These are phyloP conservation scores for Morone saxatilis DNA, from an alignment of 2,113 vertebrate genomes.

Conservation along the genomic window DNA sequence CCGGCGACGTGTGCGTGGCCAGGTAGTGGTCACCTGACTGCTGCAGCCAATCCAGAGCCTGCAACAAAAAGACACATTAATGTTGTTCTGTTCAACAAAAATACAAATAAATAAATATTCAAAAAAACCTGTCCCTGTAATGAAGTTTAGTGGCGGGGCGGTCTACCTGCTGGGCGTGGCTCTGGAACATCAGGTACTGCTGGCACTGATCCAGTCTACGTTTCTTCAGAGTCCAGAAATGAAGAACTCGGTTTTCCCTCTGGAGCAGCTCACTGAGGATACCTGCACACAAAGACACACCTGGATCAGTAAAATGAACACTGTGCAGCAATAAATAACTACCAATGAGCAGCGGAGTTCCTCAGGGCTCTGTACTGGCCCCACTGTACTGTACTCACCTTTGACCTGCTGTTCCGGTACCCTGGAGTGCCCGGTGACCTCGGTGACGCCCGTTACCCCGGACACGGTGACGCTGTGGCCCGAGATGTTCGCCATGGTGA, in stretches of 20 bases:
- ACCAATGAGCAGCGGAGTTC: neutral
- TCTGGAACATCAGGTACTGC: slow-evolving; percentile 97
- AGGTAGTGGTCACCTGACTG: slow-evolving; percentile 97
- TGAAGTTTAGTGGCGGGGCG: neutral
- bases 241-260: slow-evolving; percentile 96
- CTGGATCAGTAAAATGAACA: neutral
- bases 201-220: slow-evolving; percentile 96
- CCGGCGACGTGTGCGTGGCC: slow-evolving; percentile 92
- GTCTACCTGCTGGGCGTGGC: slow-evolving; percentile 94
- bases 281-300: slow-evolving; percentile 80
- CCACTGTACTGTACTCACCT: slow-evolving; percentile 83
- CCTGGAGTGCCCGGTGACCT: slow-evolving; percentile 93
- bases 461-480: slow-evolving; percentile 94
- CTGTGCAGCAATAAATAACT: neutral
- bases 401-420: slow-evolving; percentile 98
- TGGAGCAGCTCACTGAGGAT: slow-evolving; percentile 97
- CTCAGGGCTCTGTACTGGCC: slow-evolving; percentile 22
- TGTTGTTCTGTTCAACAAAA: too few species aligned
- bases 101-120: too few species aligned
- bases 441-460: slow-evolving; percentile 76
- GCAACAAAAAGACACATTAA: neutral
- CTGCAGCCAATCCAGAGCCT: slow-evolving; percentile 98
- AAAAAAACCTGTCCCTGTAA: too few species aligned
- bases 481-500: slow-evolving; percentile 96
- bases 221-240: slow-evolving; percentile 99